Percentiles rank a stretch among this genome's conserved stretches.
phyloP scores from a whole-genome alignment of 2,113 vertebrate genomes.

The Brevimyrus niger region DNA sequence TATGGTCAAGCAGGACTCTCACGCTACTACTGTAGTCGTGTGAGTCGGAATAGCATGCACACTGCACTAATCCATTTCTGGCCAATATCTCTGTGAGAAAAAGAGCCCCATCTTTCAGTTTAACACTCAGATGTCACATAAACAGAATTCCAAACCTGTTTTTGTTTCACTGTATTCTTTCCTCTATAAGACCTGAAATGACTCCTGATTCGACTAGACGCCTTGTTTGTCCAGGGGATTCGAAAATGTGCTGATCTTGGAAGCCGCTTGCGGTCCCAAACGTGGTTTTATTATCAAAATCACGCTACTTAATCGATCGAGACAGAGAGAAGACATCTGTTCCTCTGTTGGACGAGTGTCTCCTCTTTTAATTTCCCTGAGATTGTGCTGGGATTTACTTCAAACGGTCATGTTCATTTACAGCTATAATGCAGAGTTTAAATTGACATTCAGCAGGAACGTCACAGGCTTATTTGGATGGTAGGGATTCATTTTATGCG shows the following conservation, averaged over 20 bases:
- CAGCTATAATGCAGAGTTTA: neutral
- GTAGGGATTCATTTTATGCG: conserved; percentile 9
- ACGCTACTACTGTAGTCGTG: conserved; percentile 11
- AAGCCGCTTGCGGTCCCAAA: neutral
- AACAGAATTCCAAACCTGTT: conserved; percentile 15
- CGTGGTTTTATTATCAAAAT: neutral
- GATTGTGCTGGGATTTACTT: conserved; percentile 5
- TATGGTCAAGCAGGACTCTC: neutral
- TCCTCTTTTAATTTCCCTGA: neutral
- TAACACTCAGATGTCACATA: conserved; percentile 3
- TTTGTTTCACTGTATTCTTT: conserved; percentile 8
- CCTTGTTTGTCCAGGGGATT: neutral
- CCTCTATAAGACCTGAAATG: neutral
- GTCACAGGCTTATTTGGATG: neutral
- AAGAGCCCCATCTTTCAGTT: conserved; percentile 6
- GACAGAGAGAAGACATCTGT: neutral
- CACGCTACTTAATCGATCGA: neutral
- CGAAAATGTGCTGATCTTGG: neutral
- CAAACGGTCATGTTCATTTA: neutral
- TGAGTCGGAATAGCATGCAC: neutral
- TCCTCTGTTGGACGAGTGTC: neutral
- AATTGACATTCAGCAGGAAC: conserved; percentile 12
- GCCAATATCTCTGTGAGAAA: conserved; percentile 17
- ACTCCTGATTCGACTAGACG: neutral
- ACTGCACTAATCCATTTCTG: conserved; percentile 17